phyloP scores from a whole-genome alignment of 2,113 vertebrate genomes.

The Macheiramphus alcinus region DNA sequence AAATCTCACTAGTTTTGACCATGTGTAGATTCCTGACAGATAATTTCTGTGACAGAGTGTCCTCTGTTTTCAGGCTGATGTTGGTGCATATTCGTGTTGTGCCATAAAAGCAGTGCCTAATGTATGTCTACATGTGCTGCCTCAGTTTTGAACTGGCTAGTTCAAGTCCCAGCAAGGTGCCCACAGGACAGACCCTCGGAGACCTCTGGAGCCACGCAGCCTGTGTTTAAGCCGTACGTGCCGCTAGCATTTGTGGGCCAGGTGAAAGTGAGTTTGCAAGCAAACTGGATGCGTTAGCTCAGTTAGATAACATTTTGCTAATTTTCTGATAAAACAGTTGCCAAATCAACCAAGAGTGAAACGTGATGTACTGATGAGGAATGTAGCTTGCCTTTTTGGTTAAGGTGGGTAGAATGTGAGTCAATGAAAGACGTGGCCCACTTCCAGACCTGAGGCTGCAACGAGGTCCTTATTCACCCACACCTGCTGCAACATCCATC shows the following conservation, averaged over 20 bases:
- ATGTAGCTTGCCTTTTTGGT: neutral
- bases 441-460: neutral
- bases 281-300: rapidly evolving
- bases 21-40: neutral
- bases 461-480: neutral
- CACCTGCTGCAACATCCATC: neutral
- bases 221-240: rapidly evolving
- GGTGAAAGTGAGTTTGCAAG: neutral
- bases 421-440: neutral
- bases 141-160: neutral
- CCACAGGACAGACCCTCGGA: neutral
- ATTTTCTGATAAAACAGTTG: neutral
- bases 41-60: neutral
- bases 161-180: neutral
- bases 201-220: neutral
- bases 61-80: neutral
- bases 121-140: too few relatives aligned
- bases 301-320: neutral
- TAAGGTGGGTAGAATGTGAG: neutral
- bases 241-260: neutral
- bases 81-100: neutral
- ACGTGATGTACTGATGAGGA: rapidly evolving
- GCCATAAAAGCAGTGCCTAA: neutral
- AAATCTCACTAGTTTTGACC: neutral
- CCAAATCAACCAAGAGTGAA: neutral